phyloP scores from a whole-genome alignment of 2,797 vertebrate species.

The Pelodytes ibericus region DNA sequence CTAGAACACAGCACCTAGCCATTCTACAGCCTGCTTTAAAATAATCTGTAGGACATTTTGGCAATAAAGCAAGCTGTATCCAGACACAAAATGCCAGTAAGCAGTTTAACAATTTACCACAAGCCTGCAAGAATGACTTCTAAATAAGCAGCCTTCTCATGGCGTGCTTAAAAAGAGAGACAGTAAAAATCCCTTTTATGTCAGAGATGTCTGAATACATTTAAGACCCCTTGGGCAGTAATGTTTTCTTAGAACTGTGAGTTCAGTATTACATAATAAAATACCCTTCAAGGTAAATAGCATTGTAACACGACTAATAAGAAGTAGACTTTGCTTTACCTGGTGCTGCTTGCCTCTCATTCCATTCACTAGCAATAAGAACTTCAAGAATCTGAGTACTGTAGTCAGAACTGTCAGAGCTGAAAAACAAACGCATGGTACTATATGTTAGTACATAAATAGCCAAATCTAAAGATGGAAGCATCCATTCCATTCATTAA shows the following conservation, averaged over 20 bases:
- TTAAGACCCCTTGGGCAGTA: slow-evolving; percentile 6
- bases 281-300: neutral
- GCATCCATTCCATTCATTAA: neutral
- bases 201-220: neutral
- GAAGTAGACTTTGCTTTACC: slow-evolving; percentile 72
- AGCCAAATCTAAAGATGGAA: neutral
- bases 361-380: slow-evolving; percentile 91
- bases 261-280: neutral
- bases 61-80: too few species aligned
- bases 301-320: neutral
- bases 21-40: too few species aligned
- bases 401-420: slow-evolving; percentile 89
- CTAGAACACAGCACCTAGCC: too few species aligned
- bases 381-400: slow-evolving; percentile 88
- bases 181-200: neutral
- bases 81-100: too few species aligned
- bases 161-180: neutral
- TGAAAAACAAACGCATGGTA: slow-evolving; percentile 61
- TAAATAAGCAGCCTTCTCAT: neutral
- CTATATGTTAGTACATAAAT: neutral
- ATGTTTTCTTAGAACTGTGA: slow-evolving; percentile 10
- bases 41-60: too few species aligned
- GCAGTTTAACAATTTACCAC: too few species aligned
- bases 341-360: slow-evolving; percentile 88
- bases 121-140: neutral